Conservation (phyloP, 2,888 invertebrate species). For the Lasioglossum calceatum region DNA sequence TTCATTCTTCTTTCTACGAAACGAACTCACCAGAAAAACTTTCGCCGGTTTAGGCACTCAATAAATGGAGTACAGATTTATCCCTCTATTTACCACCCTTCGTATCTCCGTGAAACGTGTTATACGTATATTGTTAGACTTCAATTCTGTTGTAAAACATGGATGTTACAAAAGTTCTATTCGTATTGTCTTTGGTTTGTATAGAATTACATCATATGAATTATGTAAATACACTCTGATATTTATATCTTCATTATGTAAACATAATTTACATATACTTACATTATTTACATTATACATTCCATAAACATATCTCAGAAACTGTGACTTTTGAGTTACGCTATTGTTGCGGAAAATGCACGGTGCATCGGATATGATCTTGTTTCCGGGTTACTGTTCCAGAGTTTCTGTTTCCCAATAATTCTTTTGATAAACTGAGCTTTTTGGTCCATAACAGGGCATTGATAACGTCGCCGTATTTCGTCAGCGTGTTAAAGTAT, state of each 20-base stretch:
- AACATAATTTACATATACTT: too few species aligned
- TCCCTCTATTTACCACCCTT: not conserved
- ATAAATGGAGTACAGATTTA: not conserved
- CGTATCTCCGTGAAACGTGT: not conserved
- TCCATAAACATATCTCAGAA: not conserved
- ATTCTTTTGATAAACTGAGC: not conserved
- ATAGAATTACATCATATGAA: not conserved
- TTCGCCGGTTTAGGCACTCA: not conserved
- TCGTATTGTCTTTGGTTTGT: too few species aligned
- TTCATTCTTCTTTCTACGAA: not conserved
- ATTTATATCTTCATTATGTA: not conserved
- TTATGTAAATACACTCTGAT: not conserved
- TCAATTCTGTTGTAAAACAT: too few species aligned
- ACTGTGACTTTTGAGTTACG: not conserved
- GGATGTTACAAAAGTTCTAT: too few species aligned
- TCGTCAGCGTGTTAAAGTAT: not conserved
- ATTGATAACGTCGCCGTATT: not conserved
- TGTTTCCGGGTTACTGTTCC: not conserved
- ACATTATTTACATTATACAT: too few species aligned
- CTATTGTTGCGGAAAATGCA: not conserved
- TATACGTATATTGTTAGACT: not conserved
- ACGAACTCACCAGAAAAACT: not conserved
- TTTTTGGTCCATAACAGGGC: not conserved
- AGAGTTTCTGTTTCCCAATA: not conserved
- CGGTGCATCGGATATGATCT: not conserved